phyloP scores from a whole-genome alignment of 2,797 vertebrate genomes.

The Myioborus melanocephalus region DNA sequence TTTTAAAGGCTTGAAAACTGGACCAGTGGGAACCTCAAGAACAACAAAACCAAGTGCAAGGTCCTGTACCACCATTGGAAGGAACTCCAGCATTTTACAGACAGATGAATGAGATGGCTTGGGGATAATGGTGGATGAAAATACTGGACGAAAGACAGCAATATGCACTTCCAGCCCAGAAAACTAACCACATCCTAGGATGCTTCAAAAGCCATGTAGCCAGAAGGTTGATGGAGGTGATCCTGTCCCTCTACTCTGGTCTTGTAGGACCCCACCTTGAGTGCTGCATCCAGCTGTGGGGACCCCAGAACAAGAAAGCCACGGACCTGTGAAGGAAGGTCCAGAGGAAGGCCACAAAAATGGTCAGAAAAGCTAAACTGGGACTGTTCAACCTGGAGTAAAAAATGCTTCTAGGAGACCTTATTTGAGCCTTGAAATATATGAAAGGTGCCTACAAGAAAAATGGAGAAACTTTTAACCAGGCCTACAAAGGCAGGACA shows the following conservation, averaged over 20 bases:
- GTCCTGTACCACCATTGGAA: background rate
- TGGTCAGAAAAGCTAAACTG: background rate
- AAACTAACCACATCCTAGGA: background rate
- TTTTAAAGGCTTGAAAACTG: background rate
- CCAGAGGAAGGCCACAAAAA: background rate
- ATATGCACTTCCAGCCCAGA: background rate
- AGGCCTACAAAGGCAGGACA: background rate
- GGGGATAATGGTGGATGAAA: background rate
- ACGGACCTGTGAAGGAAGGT: rapidly evolving
- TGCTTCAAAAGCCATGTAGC: background rate
- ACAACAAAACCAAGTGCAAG: background rate
- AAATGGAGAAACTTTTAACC: background rate
- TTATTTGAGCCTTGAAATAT: background rate
- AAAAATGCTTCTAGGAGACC: background rate
- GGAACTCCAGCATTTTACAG: background rate
- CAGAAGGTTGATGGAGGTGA: background rate
- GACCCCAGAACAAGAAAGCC: background rate
- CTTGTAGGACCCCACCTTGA: background rate
- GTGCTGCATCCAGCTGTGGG: background rate
- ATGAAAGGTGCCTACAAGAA: background rate
- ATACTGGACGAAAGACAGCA: background rate
- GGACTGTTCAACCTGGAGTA: background rate
- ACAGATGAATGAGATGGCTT: background rate
- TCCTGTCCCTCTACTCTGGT: background rate
- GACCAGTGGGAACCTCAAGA: background rate